phyloP scores from a whole-genome alignment of 2,797 vertebrate genomes.

The Sebastes alutus region DNA sequence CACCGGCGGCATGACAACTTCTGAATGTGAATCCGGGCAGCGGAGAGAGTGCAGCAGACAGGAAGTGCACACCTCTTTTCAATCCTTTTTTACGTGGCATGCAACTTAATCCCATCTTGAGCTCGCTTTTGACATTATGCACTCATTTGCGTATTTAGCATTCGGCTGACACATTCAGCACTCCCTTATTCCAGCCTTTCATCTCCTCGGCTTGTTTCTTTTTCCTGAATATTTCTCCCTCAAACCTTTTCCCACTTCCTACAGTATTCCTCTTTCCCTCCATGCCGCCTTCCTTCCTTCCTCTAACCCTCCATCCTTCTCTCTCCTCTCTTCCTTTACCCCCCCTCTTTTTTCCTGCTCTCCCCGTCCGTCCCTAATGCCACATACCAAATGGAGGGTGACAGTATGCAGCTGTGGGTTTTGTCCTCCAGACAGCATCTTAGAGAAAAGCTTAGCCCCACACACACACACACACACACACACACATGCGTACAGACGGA shows the following conservation, averaged over 20 bases:
- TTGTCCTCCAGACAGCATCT: constrained; percentile 66
- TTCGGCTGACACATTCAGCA: background rate
- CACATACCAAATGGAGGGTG: constrained; percentile 66
- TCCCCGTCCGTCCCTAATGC: constrained; percentile 12
- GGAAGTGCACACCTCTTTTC: constrained; percentile 43
- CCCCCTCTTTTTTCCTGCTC: background rate
- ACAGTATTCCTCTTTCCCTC: background rate
- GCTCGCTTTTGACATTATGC: background rate
- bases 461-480: constrained; percentile 1
- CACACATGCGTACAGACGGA: constrained; percentile 8
- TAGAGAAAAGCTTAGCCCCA: constrained; percentile 51
- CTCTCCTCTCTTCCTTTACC: background rate
- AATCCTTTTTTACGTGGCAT: constrained; percentile 28
- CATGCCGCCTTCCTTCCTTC: background rate
- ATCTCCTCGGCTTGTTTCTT: constrained; percentile 1
- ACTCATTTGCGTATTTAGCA: constrained; percentile 26
- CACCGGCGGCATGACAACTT: constrained; percentile 66
- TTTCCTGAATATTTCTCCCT: constrained; percentile 1
- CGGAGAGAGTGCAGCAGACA: constrained; percentile 39
- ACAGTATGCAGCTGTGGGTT: constrained; percentile 72
- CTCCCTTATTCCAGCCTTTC: background rate
- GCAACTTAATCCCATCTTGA: constrained; percentile 45
- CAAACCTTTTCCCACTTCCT: constrained; percentile 1
- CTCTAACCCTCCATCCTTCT: background rate
- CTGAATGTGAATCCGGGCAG: constrained; percentile 58